Percentiles rank a stretch among this genome's conserved stretches.
phyloP scores from a whole-genome alignment of 1,140 invertebrate species.

The Caenorhabditis brenneri region DNA sequence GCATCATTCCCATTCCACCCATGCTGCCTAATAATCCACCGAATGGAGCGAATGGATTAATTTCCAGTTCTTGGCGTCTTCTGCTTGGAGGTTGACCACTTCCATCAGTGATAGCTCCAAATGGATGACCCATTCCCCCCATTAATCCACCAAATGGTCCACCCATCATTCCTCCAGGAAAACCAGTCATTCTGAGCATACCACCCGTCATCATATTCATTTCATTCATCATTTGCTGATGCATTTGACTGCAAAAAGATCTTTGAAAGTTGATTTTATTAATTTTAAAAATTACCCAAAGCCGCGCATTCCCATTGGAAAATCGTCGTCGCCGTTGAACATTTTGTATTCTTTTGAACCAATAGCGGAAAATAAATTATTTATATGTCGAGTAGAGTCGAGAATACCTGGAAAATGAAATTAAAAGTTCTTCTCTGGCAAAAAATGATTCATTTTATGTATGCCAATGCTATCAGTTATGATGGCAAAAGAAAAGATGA shows the following conservation, averaged over 20 bases:
- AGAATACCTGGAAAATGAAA: background rate
- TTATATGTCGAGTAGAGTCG: background rate
- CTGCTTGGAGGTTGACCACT: background rate
- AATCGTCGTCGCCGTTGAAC: conserved; percentile 31
- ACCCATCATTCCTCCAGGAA: background rate
- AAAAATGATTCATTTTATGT: conserved; percentile 10
- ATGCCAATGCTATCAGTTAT: background rate
- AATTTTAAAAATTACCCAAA: background rate
- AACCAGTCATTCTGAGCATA: conserved; percentile 20
- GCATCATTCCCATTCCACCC: conserved; percentile 26
- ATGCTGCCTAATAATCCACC: background rate
- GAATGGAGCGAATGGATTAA: conserved; percentile 13
- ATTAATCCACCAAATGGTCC: conserved; percentile 1
- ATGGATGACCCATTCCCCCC: background rate
- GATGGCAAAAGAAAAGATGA: background rate
- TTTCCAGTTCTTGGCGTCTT: background rate
- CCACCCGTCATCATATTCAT: conserved; percentile 38
- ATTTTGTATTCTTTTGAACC: background rate
- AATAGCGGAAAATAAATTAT: background rate
- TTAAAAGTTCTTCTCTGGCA: background rate
- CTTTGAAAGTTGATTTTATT: background rate
- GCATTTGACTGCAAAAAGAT: conserved; percentile 12
- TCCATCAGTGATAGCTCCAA: conserved; percentile 24
- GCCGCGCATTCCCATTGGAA: conserved; percentile 11
- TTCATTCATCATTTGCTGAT: conserved; percentile 18